Percentiles rank a stretch among this genome's conserved stretches.
These are phyloP conservation scores for Clarias macrocephalus DNA, from an alignment of 2,113 vertebrate genomes.

Conservation along the genomic window DNA sequence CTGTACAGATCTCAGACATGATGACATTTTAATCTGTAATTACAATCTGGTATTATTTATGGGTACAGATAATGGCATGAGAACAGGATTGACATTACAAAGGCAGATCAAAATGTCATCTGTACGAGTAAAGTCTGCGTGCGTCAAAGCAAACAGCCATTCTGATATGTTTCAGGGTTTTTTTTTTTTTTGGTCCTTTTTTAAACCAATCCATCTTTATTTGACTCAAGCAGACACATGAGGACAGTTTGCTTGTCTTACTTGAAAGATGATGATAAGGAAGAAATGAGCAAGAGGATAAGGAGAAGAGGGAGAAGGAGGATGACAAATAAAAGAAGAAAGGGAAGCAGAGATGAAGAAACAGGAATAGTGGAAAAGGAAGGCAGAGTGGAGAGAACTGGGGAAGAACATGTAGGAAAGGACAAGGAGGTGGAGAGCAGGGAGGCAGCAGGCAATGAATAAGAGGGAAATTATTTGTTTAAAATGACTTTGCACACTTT, in stretches of 20 bases:
- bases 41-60: not conserved
- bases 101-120: slow-evolving; percentile 1
- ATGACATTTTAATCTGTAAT: not conserved
- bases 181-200: not conserved
- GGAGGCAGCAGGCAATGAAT: not conserved
- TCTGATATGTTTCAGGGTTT: not conserved
- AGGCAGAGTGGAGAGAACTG: not conserved
- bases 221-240: not conserved
- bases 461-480: not conserved
- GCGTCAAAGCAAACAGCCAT: not conserved
- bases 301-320: too few relatives aligned
- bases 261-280: not conserved
- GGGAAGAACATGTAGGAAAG: not conserved
- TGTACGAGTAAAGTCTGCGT: not conserved
- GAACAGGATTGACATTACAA: not conserved
- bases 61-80: not conserved
- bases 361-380: not conserved
- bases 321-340: not conserved
- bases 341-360: not conserved
- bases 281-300: not conserved
- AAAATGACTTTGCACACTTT: not conserved
- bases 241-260: not conserved
- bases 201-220: not conserved
- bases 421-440: not conserved
- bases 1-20: not conserved